Base-by-base conservation (phyloP, 2,797 vertebrate species). In the Coranthus polyacanthus region DNA sequence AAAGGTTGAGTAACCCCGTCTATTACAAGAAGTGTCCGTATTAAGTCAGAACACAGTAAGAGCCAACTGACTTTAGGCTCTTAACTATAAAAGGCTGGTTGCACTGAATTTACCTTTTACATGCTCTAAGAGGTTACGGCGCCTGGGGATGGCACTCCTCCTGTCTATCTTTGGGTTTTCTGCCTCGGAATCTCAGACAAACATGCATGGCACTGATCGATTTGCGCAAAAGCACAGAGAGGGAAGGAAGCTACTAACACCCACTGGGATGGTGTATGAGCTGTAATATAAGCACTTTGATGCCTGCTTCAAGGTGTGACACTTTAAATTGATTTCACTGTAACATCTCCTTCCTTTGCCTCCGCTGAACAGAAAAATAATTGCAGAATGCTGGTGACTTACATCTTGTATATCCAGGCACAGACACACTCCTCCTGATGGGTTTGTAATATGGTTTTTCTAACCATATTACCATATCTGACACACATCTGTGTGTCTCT, bases 121-220 rank as follows among this genome's bases (percentile, higher is more conserved):
- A 46, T 32, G 67, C 71, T 79, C 68, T 82, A 37, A 80, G 75
- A 77, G 74, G 83, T 83, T 76, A 83, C 63, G 63, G 49, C 63
- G 62, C 74, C 53, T 7, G 13, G 67, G 74, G 71, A 62, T 2
- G 38, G 50, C 58, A 32, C 78, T 79, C 78, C 73, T 53, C 71
- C 53, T 72, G 13, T n/a, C n/a, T n/a, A n/a, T n/a, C n/a, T n/a
- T n/a, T n/a, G n/a, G n/a, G 88, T 92, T 78, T 93, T 89, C 91
- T 89, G 90, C 92, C 79, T 82, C 76, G 79, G 64, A 83, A 87
- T 78, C 78, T 65, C 6, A 26, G 24, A 26, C 24, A 26, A 26
- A 26, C 24, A 65, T 68, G 66, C 75, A n/a, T 73, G 67, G 50
- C 59, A 49, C 76, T 16, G 61, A 92, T 89, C 43, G 65, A 92